phyloP scores from a whole-genome alignment of 1,140 invertebrate genomes.

The Trinorchestia longiramus region DNA sequence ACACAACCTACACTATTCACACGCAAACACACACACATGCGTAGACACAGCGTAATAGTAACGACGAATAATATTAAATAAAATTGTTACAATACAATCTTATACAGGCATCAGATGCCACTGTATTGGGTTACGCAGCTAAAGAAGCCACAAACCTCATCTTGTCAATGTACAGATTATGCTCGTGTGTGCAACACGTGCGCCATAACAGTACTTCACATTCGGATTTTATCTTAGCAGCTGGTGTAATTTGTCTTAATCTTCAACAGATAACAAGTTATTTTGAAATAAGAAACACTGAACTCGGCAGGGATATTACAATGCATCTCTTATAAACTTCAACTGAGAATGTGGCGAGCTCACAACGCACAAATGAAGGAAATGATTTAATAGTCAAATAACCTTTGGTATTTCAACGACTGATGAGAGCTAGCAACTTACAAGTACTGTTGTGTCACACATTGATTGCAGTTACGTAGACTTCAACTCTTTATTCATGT shows the following conservation, averaged over 20 bases:
- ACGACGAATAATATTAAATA: conserved; percentile 47
- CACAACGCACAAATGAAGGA: background rate
- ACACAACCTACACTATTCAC: background rate
- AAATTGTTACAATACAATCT: conserved; percentile 33
- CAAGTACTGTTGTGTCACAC: background rate
- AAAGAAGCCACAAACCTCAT: background rate
- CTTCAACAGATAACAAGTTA: background rate
- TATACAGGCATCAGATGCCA: conserved; percentile 9
- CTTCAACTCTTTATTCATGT: background rate
- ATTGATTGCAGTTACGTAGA: background rate
- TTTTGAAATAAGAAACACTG: background rate
- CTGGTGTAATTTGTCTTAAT: background rate
- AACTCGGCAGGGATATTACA: background rate
- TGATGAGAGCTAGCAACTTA: background rate
- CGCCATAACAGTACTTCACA: background rate
- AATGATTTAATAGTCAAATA: background rate
- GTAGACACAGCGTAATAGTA: conserved; percentile 41
- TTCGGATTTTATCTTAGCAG: background rate
- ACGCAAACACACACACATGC: conserved; percentile 49
- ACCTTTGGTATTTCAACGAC: background rate
- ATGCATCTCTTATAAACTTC: background rate
- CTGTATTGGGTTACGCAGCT: background rate
- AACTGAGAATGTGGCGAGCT: background rate
- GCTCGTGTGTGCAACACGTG: background rate
- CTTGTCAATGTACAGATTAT: background rate